phyloP scores from a whole-genome alignment of 2,113 vertebrate genomes.

The Podarcis cretensis region DNA sequence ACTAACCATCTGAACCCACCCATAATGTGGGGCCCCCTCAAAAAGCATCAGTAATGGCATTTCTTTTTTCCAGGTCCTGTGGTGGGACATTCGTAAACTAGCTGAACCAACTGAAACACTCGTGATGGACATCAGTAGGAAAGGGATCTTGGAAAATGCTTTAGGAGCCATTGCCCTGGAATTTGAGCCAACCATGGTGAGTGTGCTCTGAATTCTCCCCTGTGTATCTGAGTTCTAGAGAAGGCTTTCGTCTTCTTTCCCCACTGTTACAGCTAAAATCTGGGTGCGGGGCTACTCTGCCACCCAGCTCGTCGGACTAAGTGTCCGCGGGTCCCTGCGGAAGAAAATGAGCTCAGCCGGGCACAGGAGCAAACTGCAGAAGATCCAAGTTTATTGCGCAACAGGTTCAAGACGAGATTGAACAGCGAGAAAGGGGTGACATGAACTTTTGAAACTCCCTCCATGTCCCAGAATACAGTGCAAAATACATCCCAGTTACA shows the following conservation, averaged over 20 bases:
- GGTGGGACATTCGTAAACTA: slow-evolving; percentile 94
- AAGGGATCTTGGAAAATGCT: slow-evolving; percentile 81
- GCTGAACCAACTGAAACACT: slow-evolving; percentile 86
- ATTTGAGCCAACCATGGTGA: slow-evolving; percentile 90
- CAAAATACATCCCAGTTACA: too few relatives aligned
- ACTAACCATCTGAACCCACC: background rate
- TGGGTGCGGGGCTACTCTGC: too few relatives aligned
- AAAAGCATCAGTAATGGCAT: background rate
- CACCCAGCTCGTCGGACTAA: too few relatives aligned
- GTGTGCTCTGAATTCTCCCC: slow-evolving; percentile 15
- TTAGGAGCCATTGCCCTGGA: slow-evolving; percentile 88
- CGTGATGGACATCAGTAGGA: slow-evolving; percentile 84
- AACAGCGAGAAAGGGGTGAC: too few relatives aligned
- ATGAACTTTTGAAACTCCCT: too few relatives aligned
- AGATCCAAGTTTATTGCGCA: too few relatives aligned
- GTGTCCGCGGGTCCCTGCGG: too few relatives aligned
- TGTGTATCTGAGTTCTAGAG: background rate
- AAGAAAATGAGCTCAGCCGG: too few relatives aligned
- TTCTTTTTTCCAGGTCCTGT: slow-evolving; percentile 82
- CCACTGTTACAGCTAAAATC: too few relatives aligned
- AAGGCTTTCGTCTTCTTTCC: background rate
- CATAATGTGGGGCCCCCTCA: background rate
- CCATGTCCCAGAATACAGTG: too few relatives aligned
- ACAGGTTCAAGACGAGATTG: too few relatives aligned
- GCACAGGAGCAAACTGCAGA: too few relatives aligned